These are phyloP conservation scores for Corvus cornix DNA, from an alignment of 2,113 vertebrate genomes.

Conservation along the genomic window DNA sequence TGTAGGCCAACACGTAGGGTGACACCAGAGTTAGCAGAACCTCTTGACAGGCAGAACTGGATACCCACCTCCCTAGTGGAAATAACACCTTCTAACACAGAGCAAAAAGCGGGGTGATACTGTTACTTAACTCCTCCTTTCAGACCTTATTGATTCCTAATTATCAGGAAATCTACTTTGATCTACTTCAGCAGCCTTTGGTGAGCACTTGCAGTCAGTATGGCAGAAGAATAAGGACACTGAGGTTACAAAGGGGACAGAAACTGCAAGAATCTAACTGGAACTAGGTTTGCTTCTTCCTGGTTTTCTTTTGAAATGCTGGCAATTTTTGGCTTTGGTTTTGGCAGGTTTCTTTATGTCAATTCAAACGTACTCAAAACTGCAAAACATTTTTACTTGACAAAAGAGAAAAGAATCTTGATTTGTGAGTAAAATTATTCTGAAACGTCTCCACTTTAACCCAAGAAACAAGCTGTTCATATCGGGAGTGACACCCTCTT, in stretches of 20 bases:
- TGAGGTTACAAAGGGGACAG: neutral
- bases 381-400: neutral
- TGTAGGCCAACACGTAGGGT: neutral
- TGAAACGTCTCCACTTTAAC: neutral
- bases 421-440: neutral
- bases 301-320: neutral
- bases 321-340: fast-evolving
- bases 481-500: neutral
- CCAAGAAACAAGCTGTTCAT: neutral
- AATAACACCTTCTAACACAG: neutral
- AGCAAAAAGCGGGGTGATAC: neutral
- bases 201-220: neutral
- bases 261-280: neutral
- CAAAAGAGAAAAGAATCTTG: neutral
- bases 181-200: neutral
- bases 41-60: neutral
- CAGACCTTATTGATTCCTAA: neutral
- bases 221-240: neutral
- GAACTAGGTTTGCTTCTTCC: neutral
- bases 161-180: neutral
- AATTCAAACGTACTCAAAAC: neutral
- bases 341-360: neutral
- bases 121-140: neutral
- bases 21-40: neutral
- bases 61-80: neutral